A percentile compares a stretch with the other conserved stretches of the same genome.
phyloP scores from a whole-genome alignment of 2,888 invertebrate species.

The Pyralis farinalis region DNA sequence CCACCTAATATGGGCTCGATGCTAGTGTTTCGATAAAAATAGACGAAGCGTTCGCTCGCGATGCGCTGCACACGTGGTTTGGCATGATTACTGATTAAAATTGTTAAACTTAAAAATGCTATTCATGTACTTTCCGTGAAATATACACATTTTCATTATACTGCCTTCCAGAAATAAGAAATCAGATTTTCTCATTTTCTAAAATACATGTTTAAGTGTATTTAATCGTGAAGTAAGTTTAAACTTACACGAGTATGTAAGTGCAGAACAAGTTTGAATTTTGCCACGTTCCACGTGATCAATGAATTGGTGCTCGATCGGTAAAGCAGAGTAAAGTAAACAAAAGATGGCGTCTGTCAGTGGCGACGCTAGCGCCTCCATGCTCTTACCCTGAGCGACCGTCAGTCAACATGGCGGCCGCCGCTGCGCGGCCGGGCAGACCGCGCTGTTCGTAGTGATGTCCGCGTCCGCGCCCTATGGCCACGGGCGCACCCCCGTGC shows the following conservation, averaged over 20 bases:
- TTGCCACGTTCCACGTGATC: slow-evolving; percentile 41
- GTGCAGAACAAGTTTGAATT: slow-evolving; percentile 34
- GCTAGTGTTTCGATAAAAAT: slow-evolving; percentile 69
- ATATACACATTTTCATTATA: no score
- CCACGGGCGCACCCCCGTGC: slow-evolving; percentile 81
- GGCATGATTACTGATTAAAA: background rate
- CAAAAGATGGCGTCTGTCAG: slow-evolving; percentile 54
- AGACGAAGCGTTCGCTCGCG: slow-evolving; percentile 47
- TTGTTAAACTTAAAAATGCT: no score
- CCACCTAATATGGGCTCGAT: slow-evolving; percentile 76
- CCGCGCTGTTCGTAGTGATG: slow-evolving; percentile 74
- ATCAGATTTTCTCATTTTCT: no score
- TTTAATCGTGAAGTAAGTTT: no score
- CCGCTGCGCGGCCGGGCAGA: slow-evolving; percentile 72
- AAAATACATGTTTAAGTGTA: no score
- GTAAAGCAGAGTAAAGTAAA: slow-evolving; percentile 60
- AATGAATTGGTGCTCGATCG: slow-evolving; percentile 37
- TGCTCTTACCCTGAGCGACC: slow-evolving; percentile 38
- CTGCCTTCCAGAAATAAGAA: no score
- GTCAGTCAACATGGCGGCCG: slow-evolving; percentile 83
- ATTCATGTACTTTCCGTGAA: no score
- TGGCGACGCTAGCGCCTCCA: slow-evolving; percentile 65
- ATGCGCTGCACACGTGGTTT: slow-evolving; percentile 14
- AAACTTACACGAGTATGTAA: no score
- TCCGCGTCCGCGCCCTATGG: slow-evolving; percentile 81